Evolutionary conservation across 2,113 vertebrate genomes (phyloP), one percentile per base, ranked within the genome.

Genomic region (Brevimyrus niger): DNA sequence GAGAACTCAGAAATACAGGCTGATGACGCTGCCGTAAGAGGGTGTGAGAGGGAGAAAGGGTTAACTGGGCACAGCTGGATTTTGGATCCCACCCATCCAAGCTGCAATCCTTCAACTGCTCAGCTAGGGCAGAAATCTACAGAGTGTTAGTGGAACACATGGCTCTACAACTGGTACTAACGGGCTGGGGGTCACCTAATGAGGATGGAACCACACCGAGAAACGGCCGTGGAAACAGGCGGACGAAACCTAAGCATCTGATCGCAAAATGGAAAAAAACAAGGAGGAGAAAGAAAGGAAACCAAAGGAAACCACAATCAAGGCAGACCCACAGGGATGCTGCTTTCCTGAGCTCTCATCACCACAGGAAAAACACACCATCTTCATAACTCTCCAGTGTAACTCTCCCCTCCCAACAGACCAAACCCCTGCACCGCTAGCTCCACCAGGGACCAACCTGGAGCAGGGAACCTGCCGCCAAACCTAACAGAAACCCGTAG

Each of bases 311-410:
- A 69, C 61, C 55, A 85, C 86, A 86, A 91, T 53, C 86, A 85
- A 90, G 73, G 73, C 35, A 50, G 90, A 90, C 88, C 86, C 51
- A 9, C 27, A 65, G 85, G 88, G 69, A 42, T 58, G 48, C 87
- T 92, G 90, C 88, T 89, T 82, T 73, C 83, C 89, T 73, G 88
- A 90, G 73, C 50, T 89, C 90, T 91, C 88, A 46, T n/a, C 42
- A 84, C 69, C 38, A 51, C 46, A 87, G 87, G 61, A 65, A 87
- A 84, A 88, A 87, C 91, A 90, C 89, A 69, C 91, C 91, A 91
- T 91, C 90, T 87, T 92, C 55, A 90, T 87, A 90, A 65, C 4
- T 88, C 53, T 65, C 51, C 10, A 53, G 38, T 88, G 87, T 90
- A 21, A 90, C 50, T 51, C 89, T 53, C 50, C 69, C 47, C 69